phyloP scores from a whole-genome alignment of 2,113 vertebrate species.

The Phalacrocorax pelagicus region DNA sequence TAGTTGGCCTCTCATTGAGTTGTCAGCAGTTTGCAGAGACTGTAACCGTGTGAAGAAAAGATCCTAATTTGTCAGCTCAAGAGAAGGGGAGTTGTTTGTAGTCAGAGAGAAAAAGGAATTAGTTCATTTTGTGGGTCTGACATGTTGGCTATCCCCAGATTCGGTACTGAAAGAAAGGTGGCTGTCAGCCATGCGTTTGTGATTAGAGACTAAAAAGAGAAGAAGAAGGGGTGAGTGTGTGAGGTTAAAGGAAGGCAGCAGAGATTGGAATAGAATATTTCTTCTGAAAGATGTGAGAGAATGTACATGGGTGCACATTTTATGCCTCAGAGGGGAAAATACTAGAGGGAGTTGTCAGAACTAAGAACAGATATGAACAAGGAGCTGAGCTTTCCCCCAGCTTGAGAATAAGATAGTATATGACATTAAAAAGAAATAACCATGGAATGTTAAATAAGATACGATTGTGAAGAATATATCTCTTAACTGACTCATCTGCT shows the following conservation, averaged over 20 bases:
- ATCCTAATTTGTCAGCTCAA: conserved; percentile 29
- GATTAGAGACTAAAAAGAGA: background rate
- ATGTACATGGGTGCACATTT: background rate
- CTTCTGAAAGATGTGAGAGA: background rate
- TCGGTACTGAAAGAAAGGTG: background rate
- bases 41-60: conserved; percentile 6
- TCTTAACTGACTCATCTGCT: background rate
- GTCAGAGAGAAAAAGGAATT: background rate
- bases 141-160: background rate
- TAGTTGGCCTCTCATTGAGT: conserved; percentile 7
- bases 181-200: background rate
- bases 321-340: background rate
- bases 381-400: background rate
- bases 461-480: background rate
- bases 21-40: conserved; percentile 13
- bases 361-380: background rate
- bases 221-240: background rate
- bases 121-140: background rate
- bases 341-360: background rate
- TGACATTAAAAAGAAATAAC: background rate
- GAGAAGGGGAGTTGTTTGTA: background rate
- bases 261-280: background rate
- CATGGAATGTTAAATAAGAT: background rate
- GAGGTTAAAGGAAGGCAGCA: background rate
- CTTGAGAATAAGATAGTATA: background rate